Base-by-base conservation (phyloP, 2,113 vertebrate species). In the Setophaga petechia region DNA sequence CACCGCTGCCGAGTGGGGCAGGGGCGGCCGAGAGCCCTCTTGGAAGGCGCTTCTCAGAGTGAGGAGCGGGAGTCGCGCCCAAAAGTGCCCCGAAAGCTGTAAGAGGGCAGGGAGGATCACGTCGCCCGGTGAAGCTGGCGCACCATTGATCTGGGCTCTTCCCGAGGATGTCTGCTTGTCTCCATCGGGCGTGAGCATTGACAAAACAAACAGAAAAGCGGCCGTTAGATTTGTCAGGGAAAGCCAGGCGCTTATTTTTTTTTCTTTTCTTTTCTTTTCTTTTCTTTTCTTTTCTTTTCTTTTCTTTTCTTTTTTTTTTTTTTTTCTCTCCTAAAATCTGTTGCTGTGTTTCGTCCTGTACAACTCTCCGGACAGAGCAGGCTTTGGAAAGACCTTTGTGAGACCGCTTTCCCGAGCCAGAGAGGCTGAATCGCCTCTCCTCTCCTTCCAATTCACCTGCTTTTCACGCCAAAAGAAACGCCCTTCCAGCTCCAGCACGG, bases 401-500 rank as follows among this genome's bases (percentile, higher is more conserved):
- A 73, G 89, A 85, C 28, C 30, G 44, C 47, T 96, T 88, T 79
- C 67, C 87, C 57, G 35, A 78, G 81, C 61, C 75, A 83, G 89
- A 91, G 81, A 44, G 78, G 55, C 89, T 43, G 63, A 66, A 72
- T 88, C 52, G 27, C 82, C 66, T 91, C 63, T 71, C 74, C 68
- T 77, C 59, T 85, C 61, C 73, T 25, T 43, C 62, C 66, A 25
- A 52, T 92, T 74, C 96, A 96, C 96, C 96, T 97, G 93, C 78
- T 97, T 71, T 46, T 73, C 78, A 37, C 15, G 14, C 54, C 72
- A 54, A 55, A 17, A 88, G 68, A 79, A 92, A 46, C 89, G 41
- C 89, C 75, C 91, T 84, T 75, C 46, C 71, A 81, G 62, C 31
- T 86, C 35, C 88, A 59, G 55, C 77, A 66, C 87, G 86, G 87